A percentile compares a stretch with the other conserved stretches of the same genome.
Conservation (phyloP, 2,113 vertebrate species). For the Myrmophylax atrothorax region DNA sequence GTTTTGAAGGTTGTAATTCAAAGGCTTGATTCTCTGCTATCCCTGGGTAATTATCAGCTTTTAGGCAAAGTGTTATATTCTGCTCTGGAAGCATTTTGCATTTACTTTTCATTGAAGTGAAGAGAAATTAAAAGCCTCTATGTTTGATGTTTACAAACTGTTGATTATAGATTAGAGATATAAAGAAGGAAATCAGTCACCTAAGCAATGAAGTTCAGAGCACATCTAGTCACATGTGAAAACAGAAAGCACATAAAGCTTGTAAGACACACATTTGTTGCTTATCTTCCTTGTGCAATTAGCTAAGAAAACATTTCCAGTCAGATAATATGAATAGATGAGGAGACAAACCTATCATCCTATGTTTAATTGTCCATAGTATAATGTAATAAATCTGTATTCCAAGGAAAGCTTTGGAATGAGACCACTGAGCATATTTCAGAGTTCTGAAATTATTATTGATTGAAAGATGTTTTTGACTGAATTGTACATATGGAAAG, state of each 20-base stretch:
- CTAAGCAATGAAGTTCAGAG: not conserved
- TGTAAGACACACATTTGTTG: not conserved
- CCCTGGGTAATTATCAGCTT: not conserved
- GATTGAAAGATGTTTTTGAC: not conserved
- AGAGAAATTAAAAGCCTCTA: not conserved
- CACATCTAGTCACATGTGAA: not conserved
- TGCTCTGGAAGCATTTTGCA: not conserved
- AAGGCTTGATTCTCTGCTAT: not conserved
- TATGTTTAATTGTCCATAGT: constrained; percentile 19
- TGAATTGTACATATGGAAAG: not conserved
- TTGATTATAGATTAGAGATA: not conserved
- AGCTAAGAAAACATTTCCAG: constrained; percentile 25
- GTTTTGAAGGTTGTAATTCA: not conserved
- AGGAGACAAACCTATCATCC: not conserved
- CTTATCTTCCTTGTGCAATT: not conserved
- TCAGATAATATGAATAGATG: constrained; percentile 18
- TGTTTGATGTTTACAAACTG: not conserved
- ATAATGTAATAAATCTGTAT: constrained; percentile 39
- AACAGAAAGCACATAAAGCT: not conserved
- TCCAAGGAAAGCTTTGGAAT: not conserved
- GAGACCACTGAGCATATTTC: not conserved
- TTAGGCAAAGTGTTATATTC: not conserved
- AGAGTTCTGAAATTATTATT: constrained; percentile 9
- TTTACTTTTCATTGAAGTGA: not conserved
- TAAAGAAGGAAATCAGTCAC: not conserved